phyloP scores from a whole-genome alignment of 2,797 vertebrate genomes.

The Lophotriccus pileatus region DNA sequence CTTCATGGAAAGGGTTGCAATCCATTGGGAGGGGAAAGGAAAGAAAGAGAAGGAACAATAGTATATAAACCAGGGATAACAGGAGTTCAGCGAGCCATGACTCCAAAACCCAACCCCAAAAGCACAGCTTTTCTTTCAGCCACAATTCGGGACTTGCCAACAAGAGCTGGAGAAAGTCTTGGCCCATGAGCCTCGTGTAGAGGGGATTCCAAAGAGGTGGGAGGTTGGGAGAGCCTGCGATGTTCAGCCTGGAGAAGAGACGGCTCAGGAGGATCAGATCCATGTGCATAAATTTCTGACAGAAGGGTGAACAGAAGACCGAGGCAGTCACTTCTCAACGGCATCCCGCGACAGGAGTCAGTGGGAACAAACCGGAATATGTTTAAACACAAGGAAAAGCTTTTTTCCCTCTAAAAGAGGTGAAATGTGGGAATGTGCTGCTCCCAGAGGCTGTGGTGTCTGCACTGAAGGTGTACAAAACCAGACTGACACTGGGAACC shows the following conservation, averaged over 20 bases:
- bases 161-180: background rate
- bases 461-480: background rate
- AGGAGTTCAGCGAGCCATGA: background rate
- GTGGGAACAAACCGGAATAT: background rate
- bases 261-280: background rate
- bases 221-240: background rate
- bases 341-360: background rate
- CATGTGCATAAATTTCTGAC: background rate
- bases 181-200: background rate
- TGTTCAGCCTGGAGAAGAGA: background rate
- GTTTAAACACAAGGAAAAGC: background rate
- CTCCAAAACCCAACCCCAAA: background rate
- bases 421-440: accelerated
- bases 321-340: background rate
- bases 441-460: background rate
- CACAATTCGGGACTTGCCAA: background rate
- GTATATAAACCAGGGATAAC: accelerated
- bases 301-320: background rate
- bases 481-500: background rate
- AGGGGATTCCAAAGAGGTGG: background rate
- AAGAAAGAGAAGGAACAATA: accelerated
- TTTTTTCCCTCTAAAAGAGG: background rate
- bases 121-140: background rate
- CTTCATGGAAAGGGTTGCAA: background rate
- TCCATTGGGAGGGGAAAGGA: background rate